Conservation (phyloP, 2,797 vertebrate genomes). For the Sebastes dallii region DNA sequence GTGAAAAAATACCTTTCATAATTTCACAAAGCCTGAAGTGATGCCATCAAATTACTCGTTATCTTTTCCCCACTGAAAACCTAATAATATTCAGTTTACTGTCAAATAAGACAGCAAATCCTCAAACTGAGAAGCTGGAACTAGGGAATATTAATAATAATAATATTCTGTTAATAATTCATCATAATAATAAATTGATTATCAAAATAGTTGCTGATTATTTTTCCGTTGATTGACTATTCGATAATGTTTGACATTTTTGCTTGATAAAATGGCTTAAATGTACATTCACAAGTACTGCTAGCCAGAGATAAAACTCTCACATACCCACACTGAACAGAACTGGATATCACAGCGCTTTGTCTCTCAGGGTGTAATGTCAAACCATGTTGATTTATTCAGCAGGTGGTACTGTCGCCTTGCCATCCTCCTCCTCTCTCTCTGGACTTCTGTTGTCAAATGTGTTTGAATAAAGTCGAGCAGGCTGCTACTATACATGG, state of each 20-base stretch:
- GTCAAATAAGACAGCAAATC: background rate
- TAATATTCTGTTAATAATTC: background rate
- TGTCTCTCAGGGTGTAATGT: constrained; percentile 46
- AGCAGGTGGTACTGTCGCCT: constrained; percentile 39
- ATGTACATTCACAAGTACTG: background rate
- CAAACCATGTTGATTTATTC: constrained; percentile 68
- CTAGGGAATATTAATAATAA: background rate
- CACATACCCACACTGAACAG: background rate
- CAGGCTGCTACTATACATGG: background rate
- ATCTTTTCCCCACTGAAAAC: background rate
- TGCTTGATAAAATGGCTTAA: background rate
- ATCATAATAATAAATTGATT: background rate
- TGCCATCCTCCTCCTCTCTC: constrained; percentile 17
- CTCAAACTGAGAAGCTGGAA: background rate
- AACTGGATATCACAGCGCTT: background rate
- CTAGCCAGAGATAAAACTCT: background rate
- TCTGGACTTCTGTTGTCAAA: constrained; percentile 14
- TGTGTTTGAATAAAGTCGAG: constrained; percentile 11
- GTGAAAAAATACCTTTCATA: background rate
- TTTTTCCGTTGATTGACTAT: background rate
- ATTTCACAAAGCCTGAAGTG: background rate
- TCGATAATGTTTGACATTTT: background rate
- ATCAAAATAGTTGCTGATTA: background rate
- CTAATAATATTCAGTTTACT: background rate
- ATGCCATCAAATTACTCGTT: background rate